A percentile compares a stretch with the other conserved stretches of the same genome.
Evolutionary conservation across 2,888 invertebrate species (phyloP).

Genomic region (Pristionchus mayeri): DNA sequence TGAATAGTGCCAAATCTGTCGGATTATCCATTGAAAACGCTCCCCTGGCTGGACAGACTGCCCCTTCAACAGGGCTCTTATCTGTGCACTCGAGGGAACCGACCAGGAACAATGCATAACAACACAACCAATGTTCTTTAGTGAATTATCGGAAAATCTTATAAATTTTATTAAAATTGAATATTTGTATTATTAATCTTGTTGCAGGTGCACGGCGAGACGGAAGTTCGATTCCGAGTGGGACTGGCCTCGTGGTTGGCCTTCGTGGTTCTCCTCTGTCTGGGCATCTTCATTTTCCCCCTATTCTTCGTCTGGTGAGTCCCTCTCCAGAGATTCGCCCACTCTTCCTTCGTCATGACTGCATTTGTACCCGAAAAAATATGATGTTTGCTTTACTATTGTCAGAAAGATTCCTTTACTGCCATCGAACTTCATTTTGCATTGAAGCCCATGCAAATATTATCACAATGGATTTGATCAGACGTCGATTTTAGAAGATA

Average conservation of each 20-base stretch:
- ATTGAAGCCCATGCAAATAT: too few relatives aligned
- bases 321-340: background rate
- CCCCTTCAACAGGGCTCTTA: background rate
- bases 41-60: too few relatives aligned
- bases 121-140: too few relatives aligned
- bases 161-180: too few relatives aligned
- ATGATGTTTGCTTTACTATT: too few relatives aligned
- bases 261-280: constrained; percentile 72
- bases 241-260: constrained; percentile 73
- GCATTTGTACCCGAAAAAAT: too few relatives aligned
- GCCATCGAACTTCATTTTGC: too few relatives aligned
- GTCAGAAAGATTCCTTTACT: too few relatives aligned
- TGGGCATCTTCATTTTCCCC: constrained; percentile 71
- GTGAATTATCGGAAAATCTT: too few relatives aligned
- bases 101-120: too few relatives aligned
- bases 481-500: constrained; percentile 20
- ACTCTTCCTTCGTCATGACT: too few relatives aligned
- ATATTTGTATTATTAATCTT: background rate
- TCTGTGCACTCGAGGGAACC: background rate
- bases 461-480: too few relatives aligned
- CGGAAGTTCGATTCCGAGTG: constrained; percentile 72
- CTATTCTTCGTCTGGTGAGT: constrained; percentile 73
- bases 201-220: constrained; percentile 73
- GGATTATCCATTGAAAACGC: constrained; percentile 30
- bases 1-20: background rate